A percentile compares a stretch with the other conserved stretches of the same genome.
Conservation (phyloP, 2,113 vertebrate species). For the Neotragus pygmaeus region DNA sequence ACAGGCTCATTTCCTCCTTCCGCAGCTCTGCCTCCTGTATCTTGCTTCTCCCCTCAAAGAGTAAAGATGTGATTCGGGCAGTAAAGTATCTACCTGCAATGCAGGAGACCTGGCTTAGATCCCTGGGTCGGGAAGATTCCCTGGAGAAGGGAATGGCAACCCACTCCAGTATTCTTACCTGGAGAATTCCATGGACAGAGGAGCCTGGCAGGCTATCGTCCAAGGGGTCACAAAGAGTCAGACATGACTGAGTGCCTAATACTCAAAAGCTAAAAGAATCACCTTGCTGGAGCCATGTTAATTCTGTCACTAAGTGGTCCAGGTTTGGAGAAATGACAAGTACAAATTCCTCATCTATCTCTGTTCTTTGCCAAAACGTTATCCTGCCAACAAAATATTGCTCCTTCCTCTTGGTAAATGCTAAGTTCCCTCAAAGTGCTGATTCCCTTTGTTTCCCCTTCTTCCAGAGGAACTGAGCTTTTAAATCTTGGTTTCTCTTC, state of each 20-base stretch:
- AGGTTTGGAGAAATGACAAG: not conserved
- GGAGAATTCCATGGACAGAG: not conserved
- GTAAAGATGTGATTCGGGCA: fast-evolving
- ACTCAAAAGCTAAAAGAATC: not conserved
- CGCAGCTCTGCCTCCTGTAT: not conserved
- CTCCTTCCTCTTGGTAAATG: not conserved
- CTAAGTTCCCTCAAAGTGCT: not conserved
- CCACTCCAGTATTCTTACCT: not conserved
- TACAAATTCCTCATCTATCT: not conserved
- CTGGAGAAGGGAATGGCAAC: not conserved
- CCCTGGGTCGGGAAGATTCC: not conserved
- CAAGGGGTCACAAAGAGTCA: not conserved
- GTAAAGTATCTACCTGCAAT: not conserved
- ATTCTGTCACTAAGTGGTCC: not conserved
- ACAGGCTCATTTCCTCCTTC: not conserved
- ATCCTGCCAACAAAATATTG: not conserved
- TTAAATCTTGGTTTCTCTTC: not conserved
- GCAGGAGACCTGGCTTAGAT: not conserved
- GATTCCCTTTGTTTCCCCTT: not conserved
- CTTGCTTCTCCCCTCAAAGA: not conserved
- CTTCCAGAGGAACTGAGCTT: not conserved
- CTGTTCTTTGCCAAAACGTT: not conserved
- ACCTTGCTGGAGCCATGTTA: not conserved
- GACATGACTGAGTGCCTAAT: not conserved
- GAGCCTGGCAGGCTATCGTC: not conserved